Conservation (phyloP, 2,113 vertebrate species). For the Megaptera novaeangliae region DNA sequence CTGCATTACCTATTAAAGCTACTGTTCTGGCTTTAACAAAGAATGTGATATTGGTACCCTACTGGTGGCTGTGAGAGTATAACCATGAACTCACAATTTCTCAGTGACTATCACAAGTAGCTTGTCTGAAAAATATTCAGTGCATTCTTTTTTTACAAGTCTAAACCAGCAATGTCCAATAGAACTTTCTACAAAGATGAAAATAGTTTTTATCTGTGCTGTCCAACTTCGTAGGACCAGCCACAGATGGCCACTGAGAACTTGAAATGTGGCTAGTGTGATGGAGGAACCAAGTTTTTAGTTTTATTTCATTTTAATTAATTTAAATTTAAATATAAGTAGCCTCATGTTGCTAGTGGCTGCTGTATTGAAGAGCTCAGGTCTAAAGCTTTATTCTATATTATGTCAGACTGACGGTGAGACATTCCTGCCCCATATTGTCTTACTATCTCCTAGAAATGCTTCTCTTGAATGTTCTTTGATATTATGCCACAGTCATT, state of each 20-base stretch:
- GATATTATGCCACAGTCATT: neutral
- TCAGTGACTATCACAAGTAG: neutral
- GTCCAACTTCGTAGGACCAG: neutral
- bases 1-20: neutral
- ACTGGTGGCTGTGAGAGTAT: neutral
- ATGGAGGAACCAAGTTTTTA: neutral
- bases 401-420: neutral
- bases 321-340: neutral
- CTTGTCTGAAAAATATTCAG: constrained; percentile 34
- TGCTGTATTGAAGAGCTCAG: neutral
- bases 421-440: neutral
- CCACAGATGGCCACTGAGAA: neutral
- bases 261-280: neutral
- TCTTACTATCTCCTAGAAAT: neutral
- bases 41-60: neutral
- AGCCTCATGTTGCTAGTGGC: neutral
- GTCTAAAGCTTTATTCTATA: neutral
- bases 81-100: constrained; percentile 1
- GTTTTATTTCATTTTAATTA: neutral
- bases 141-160: neutral
- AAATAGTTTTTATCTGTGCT: neutral
- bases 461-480: constrained; percentile 3
- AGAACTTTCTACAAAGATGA: neutral
- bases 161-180: neutral
- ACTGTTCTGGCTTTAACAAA: constrained; percentile 2